Evolutionary conservation across 2,113 vertebrate genomes (phyloP).

Genomic region (Megalops atlanticus): DNA sequence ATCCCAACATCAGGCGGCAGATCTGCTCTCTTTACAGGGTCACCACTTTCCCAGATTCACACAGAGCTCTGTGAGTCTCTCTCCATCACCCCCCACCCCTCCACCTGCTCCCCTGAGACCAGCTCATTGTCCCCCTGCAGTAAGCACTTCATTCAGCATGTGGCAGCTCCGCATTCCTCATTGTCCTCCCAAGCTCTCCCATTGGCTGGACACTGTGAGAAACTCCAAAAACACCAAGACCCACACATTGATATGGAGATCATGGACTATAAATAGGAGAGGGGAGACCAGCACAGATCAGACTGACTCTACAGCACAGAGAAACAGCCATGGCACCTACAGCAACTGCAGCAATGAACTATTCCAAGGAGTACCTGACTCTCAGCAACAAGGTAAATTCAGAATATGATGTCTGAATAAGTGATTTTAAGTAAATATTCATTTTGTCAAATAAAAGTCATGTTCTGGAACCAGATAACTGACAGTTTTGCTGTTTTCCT

Average conservation of each 20-base stretch:
- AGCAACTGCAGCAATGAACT: slow-evolving; percentile 18
- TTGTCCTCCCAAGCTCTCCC: slow-evolving; percentile 35
- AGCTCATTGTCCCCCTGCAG: slow-evolving; percentile 38
- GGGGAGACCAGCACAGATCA: slow-evolving; percentile 14
- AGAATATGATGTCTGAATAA: neutral
- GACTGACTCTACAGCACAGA: slow-evolving; percentile 8
- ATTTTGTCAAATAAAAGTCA: neutral
- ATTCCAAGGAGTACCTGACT: slow-evolving; percentile 16
- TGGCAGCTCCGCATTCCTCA: slow-evolving; percentile 35
- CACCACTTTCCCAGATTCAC: slow-evolving; percentile 71
- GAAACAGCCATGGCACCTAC: slow-evolving; percentile 25
- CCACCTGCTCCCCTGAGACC: slow-evolving; percentile 36
- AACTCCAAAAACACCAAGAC: slow-evolving; percentile 47
- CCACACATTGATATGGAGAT: slow-evolving; percentile 56
- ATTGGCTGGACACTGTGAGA: slow-evolving; percentile 54
- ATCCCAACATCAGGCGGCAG: slow-evolving; percentile 26
- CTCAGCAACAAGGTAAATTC: slow-evolving; percentile 21
- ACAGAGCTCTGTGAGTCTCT: slow-evolving; percentile 55
- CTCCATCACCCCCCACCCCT: slow-evolving; percentile 38
- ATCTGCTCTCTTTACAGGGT: slow-evolving; percentile 61
- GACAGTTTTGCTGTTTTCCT: neutral
- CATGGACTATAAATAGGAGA: slow-evolving; percentile 22
- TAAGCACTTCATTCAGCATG: slow-evolving; percentile 37
- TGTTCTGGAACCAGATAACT: neutral
- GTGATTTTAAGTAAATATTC: neutral